Evolutionary conservation across 2,888 invertebrate species (phyloP), one percentile per base, ranked within the genome.

Genomic region (Periphyllus acericola): DNA sequence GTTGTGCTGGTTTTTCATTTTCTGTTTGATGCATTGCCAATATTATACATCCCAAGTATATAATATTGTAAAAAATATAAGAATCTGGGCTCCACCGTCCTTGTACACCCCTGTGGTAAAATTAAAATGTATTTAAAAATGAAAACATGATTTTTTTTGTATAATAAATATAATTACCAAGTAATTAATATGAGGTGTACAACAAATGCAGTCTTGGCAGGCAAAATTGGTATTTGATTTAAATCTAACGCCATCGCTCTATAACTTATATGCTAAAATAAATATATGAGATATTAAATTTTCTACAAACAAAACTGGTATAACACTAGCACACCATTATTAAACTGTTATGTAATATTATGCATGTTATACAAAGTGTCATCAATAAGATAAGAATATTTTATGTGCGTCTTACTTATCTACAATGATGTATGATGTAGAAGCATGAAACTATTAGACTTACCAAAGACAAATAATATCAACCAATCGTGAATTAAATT

Each of bases 1-100:
- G 32, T 17, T 87, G 87, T 11, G 81, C 74, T 66, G 87, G 81
- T 81, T 87, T 87, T 74, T 87, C 87, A 74, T 60, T 72, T 87
- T 87, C 87, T 75, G 66, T 75, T 5, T 80, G 79, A 74, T 87
- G 74, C 60, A 87, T 87, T 34, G 87, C 81, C 87, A 81, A 87
- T 75, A 87, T 25, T 6, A 87, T 34, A 32, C 87, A 74, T 75
- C 80, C 87, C 75, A 87, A 36, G 19, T 32, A 87, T 4, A 81
- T 66, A 46, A 87, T 36, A 75, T 87, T 87, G 17, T 87, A 87
- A 87, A 87, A 87, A 8, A 87, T 25, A 81, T 81, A 87, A 46
- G 87, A 87, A 19, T 91, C 90, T 85, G 91, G 91, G 90, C 91
- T 90, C 92, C 92, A 92, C 75, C 89, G 89, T 84, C 92, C 92